Evolutionary conservation across 2,888 invertebrate species (phyloP).

Genomic region (Synanthedon tipuliformis): DNA sequence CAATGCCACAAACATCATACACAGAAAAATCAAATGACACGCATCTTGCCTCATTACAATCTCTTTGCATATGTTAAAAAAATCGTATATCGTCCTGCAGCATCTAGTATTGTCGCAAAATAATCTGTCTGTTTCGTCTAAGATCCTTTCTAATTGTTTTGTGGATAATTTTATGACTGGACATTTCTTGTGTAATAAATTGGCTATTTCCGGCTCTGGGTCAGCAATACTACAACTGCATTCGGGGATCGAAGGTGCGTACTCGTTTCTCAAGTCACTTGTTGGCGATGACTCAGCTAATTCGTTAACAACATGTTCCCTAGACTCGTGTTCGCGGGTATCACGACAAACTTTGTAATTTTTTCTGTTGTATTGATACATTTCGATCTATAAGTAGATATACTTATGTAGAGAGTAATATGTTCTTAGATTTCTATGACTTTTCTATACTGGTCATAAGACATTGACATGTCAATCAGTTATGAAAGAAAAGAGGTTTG

Average conservation of each 20-base stretch:
- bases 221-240: conserved; percentile 40
- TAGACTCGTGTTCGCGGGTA: not conserved
- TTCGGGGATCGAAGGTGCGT: conserved; percentile 11
- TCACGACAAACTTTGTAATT: not conserved
- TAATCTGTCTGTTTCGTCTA: conserved; percentile 48
- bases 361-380: not conserved
- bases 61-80: conserved; percentile 37
- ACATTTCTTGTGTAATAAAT: conserved; percentile 54
- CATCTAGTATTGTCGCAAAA: conserved; percentile 39
- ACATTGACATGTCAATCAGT: no score
- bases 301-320: not conserved
- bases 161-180: conserved; percentile 52
- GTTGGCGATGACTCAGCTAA: not conserved
- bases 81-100: conserved; percentile 48
- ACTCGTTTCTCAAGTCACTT: not conserved
- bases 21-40: conserved; percentile 21
- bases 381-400: not conserved
- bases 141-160: conserved; percentile 42
- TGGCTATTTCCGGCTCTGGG: conserved; percentile 40
- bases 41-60: conserved; percentile 31
- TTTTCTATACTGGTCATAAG: no score
- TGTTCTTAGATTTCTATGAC: no score
- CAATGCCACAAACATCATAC: conserved; percentile 12
- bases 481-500: no score
- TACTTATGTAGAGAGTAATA: no score